Evolutionary conservation across 2,113 vertebrate species (phyloP).

Genomic region (Illadopsis cleaveri): DNA sequence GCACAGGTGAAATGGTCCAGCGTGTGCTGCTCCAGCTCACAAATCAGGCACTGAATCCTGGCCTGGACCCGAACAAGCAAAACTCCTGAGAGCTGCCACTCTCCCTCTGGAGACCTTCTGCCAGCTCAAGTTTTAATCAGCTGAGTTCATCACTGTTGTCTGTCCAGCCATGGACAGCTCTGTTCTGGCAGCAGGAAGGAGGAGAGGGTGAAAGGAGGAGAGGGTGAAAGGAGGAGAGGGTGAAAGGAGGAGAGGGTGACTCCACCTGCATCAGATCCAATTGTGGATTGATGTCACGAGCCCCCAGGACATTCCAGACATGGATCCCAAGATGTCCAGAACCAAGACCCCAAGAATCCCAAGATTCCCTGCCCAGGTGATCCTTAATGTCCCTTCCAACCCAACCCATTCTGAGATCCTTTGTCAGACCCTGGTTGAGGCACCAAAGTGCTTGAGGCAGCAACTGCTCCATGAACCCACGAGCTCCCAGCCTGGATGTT

Average conservation of each 20-base stretch:
- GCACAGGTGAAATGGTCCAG: neutral
- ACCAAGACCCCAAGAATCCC: neutral
- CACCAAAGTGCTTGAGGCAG: neutral
- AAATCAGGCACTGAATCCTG: neutral
- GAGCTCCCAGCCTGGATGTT: neutral
- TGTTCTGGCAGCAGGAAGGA: neutral
- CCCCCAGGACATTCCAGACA: neutral
- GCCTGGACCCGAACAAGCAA: fast-evolving
- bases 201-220: neutral
- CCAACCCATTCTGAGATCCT: neutral
- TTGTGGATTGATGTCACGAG: neutral
- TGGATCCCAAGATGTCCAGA: neutral
- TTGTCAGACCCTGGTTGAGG: neutral
- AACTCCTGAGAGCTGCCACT: neutral
- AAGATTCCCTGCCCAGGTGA: neutral
- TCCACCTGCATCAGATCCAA: neutral
- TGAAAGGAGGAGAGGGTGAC: neutral
- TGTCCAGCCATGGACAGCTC: neutral
- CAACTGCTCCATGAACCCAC: neutral
- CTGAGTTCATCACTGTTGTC: neutral
- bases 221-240: neutral
- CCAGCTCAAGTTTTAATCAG: neutral
- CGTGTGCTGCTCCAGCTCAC: neutral
- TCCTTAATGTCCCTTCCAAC: neutral
- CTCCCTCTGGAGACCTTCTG: neutral